phyloP scores from a whole-genome alignment of 2,888 invertebrate genomes.

The Drosophila birchii region DNA sequence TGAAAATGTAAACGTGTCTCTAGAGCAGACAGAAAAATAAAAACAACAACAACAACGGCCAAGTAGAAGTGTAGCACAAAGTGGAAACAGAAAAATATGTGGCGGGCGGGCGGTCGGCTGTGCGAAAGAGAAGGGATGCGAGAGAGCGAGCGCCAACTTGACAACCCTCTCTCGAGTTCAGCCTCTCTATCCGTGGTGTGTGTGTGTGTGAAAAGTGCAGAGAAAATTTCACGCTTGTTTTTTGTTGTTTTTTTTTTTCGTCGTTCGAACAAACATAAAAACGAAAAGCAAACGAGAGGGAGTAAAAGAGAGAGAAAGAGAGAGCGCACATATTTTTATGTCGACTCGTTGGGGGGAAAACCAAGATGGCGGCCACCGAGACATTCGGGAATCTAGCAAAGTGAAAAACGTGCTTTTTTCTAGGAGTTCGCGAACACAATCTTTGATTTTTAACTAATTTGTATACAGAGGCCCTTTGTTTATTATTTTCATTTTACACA shows the following conservation, averaged over 20 bases:
- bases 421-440: conserved; percentile 47
- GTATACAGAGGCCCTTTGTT: conserved; percentile 8
- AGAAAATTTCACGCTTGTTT: conserved; percentile 71
- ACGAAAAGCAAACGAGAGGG: conserved; percentile 72
- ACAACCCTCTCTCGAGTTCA: conserved; percentile 20
- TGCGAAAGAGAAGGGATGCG: conserved; percentile 22
- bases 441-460: neutral
- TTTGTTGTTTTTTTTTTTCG: conserved; percentile 48
- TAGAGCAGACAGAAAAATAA: conserved; percentile 60
- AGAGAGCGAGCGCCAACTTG: conserved; percentile 58
- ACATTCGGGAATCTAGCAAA: conserved; percentile 58
- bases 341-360: conserved; percentile 73
- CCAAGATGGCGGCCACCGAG: conserved; percentile 71
- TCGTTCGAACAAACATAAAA: conserved; percentile 76
- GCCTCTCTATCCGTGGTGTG: conserved; percentile 3
- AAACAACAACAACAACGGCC: conserved; percentile 52
- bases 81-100: conserved; percentile 72
- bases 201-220: conserved; percentile 69
- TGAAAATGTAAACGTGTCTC: conserved; percentile 80
- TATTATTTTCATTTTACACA: neutral
- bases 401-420: conserved; percentile 61
- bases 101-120: conserved; percentile 44
- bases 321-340: conserved; percentile 65
- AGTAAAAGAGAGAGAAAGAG: conserved; percentile 59
- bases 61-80: conserved; percentile 76